Evolutionary conservation across 2,797 vertebrate species (phyloP).

Genomic region (Alexandromys oeconomus): DNA sequence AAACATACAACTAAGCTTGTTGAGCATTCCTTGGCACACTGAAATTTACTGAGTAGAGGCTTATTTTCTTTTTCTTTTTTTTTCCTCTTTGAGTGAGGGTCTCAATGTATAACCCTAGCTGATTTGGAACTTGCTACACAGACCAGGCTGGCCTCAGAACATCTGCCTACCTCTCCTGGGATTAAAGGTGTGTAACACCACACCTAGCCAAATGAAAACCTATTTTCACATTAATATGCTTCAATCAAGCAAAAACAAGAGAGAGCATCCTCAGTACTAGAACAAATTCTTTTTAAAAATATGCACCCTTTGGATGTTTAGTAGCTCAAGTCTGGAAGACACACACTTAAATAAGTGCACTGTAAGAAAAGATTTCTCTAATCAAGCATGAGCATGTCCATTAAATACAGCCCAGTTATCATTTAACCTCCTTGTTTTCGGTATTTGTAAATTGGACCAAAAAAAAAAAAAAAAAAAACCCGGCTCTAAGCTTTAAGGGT

Average conservation of each 20-base stretch:
- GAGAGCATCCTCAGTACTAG: not conserved
- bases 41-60: constrained; percentile 26
- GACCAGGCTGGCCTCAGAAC: not conserved
- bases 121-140: not conserved
- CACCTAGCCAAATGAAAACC: not conserved
- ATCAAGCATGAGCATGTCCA: constrained; percentile 43
- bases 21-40: constrained; percentile 58
- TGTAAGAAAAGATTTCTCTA: constrained; percentile 17
- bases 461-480: not conserved
- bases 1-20: constrained; percentile 48
- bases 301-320: not conserved
- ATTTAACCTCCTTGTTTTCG: constrained; percentile 3
- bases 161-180: not conserved
- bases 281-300: constrained; percentile 17
- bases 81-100: not conserved
- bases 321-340: constrained; percentile 46
- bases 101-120: not conserved
- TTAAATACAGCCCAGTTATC: not conserved
- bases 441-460: constrained; percentile 10
- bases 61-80: not conserved
- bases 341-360: not conserved
- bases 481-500: not conserved
- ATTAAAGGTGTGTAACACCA: not conserved
- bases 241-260: constrained; percentile 48
- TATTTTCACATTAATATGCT: constrained; percentile 52